Conservation (phyloP, 2,113 vertebrate genomes). For the Asarcornis scutulata region DNA sequence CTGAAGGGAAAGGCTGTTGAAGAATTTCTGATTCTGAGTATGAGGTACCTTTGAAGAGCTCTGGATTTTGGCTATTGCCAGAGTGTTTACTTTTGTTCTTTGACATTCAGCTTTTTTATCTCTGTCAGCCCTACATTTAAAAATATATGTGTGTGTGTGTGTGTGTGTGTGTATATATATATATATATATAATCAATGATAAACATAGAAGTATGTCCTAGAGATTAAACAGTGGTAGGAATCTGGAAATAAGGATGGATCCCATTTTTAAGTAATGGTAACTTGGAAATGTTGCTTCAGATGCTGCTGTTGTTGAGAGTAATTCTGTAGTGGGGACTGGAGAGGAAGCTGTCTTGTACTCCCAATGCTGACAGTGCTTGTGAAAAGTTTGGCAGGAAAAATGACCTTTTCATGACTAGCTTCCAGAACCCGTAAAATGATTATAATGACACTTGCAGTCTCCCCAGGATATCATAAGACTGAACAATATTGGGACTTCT, state of each 20-base stretch:
- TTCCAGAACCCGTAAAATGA: not conserved
- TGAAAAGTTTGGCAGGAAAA: not conserved
- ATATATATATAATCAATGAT: not conserved
- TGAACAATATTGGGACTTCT: not conserved
- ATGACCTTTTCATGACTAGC: not conserved
- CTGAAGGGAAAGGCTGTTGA: not conserved
- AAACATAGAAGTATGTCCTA: not conserved
- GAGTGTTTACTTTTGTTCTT: not conserved
- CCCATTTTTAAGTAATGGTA: not conserved
- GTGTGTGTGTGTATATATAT: too few species aligned
- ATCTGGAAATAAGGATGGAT: not conserved
- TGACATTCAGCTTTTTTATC: not conserved
- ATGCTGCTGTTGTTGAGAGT: not conserved
- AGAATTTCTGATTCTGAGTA: not conserved
- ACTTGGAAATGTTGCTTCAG: not conserved
- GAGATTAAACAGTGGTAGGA: not conserved
- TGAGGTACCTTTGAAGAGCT: not conserved
- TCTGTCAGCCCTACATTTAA: not conserved
- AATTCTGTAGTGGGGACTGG: not conserved
- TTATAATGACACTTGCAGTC: not conserved
- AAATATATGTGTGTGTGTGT: too few species aligned
- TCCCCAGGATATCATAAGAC: not conserved
- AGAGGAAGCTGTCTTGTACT: not conserved
- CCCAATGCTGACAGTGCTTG: not conserved
- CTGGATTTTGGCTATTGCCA: not conserved